Conservation (phyloP, 64 coral and sea anemone species). For the Montipora efflorescens region DNA sequence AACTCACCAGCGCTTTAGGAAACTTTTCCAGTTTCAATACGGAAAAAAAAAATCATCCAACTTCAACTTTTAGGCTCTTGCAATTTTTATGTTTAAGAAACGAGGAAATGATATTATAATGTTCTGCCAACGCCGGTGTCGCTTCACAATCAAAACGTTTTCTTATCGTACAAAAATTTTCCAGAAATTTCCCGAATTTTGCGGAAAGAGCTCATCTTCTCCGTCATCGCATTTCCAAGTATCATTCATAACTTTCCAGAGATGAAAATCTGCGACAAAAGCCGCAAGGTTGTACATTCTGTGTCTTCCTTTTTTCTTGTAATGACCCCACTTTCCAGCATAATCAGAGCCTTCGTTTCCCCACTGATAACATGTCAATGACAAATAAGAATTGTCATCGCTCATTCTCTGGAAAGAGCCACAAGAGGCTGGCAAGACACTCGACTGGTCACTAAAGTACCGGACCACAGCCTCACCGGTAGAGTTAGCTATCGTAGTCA, state of each 20-base stretch:
- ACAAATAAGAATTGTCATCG: slow-evolving; percentile 18
- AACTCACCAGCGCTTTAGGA: too few species aligned
- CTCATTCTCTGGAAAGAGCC: not conserved
- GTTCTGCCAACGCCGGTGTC: too few species aligned
- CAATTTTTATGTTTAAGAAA: too few species aligned
- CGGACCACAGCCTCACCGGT: slow-evolving; percentile 18
- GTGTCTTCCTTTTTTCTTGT: not conserved
- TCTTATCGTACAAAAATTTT: slow-evolving; percentile 51
- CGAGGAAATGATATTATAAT: too few species aligned
- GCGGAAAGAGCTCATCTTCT: not conserved
- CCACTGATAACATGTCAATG: not conserved
- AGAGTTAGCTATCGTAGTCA: slow-evolving; percentile 10
- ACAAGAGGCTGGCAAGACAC: not conserved
- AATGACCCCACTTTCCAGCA: slow-evolving; percentile 42
- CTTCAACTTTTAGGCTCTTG: too few species aligned
- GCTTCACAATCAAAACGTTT: not conserved
- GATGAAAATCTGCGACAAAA: not conserved
- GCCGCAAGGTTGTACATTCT: slow-evolving; percentile 12
- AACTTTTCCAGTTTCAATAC: too few species aligned
- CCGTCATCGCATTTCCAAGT: not conserved
- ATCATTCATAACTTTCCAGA: not conserved
- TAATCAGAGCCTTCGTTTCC: slow-evolving; percentile 4
- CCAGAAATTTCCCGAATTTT: slow-evolving; percentile 29
- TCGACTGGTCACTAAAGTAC: slow-evolving; percentile 12
- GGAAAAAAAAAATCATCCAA: too few species aligned